Percentiles rank a stretch among this genome's conserved stretches.
Evolutionary conservation across 2,113 vertebrate species (phyloP).

Genomic region (Sarotherodon lohbergeri): DNA sequence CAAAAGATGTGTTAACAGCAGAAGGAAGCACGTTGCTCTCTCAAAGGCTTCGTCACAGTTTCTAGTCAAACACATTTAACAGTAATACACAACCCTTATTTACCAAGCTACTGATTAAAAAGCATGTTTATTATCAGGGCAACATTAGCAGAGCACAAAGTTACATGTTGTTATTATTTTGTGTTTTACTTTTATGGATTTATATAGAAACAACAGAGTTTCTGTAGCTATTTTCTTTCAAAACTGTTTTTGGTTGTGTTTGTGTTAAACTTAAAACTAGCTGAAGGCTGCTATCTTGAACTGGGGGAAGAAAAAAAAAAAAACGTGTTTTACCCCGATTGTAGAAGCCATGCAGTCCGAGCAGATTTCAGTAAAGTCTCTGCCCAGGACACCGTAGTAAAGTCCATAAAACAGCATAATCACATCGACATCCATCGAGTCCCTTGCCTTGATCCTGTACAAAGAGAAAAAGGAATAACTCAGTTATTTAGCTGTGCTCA

Average conservation of each 20-base stretch:
- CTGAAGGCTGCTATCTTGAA: not conserved
- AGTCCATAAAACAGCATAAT: conserved; percentile 72
- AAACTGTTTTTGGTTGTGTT: not conserved
- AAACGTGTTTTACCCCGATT: conserved; percentile 33
- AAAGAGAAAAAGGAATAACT: not conserved
- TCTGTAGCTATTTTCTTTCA: not conserved
- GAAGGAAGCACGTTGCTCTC: too few relatives aligned
- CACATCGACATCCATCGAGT: conserved; percentile 70
- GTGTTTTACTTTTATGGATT: not conserved
- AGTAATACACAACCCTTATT: too few relatives aligned
- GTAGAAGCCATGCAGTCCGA: conserved; percentile 74
- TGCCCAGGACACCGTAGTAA: conserved; percentile 67
- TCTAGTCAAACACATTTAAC: too few relatives aligned
- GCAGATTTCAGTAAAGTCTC: conserved; percentile 74
- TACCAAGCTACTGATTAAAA: too few relatives aligned
- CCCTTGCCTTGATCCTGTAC: conserved; percentile 66
- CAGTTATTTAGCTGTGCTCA: too few relatives aligned
- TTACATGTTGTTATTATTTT: too few relatives aligned
- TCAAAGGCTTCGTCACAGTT: too few relatives aligned
- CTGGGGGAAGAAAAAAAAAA: not conserved
- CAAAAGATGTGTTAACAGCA: too few relatives aligned
- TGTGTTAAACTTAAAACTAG: not conserved
- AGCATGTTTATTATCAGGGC: too few relatives aligned
- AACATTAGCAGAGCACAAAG: too few relatives aligned
- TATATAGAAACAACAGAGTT: not conserved